phyloP scores from a whole-genome alignment of 2,113 vertebrate species.

The Sakesphorus luctuosus region DNA sequence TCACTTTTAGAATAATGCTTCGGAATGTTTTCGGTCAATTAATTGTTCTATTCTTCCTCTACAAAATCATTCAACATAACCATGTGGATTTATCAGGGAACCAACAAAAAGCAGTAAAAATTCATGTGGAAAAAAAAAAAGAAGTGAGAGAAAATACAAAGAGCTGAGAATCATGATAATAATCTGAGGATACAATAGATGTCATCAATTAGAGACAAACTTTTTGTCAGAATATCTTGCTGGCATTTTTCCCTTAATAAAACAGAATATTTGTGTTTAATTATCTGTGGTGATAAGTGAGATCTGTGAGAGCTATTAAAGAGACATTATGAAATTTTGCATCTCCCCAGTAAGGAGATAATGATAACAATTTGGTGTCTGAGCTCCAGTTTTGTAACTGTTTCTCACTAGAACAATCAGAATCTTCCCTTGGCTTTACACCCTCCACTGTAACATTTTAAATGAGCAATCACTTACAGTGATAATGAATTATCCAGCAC shows the following conservation, averaged over 20 bases:
- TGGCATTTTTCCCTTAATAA: neutral
- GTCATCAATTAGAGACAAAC: neutral
- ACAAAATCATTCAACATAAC: neutral
- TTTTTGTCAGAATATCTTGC: neutral
- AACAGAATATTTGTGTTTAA: constrained; percentile 8
- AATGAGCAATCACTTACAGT: neutral
- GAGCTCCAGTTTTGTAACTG: neutral
- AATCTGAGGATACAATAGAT: neutral
- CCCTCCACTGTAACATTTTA: neutral
- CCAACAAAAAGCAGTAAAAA: neutral
- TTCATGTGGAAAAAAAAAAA: neutral
- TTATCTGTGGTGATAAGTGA: neutral
- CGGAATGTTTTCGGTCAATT: neutral
- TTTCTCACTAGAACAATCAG: neutral
- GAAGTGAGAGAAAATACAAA: neutral
- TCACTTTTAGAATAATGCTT: neutral
- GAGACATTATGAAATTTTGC: neutral
- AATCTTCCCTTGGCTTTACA: neutral
- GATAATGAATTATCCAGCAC: neutral
- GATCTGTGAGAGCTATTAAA: neutral
- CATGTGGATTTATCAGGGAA: neutral
- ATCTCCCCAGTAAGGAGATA: neutral
- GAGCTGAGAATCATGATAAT: neutral
- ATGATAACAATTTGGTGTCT: neutral
- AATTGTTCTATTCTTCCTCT: neutral